phyloP scores from a whole-genome alignment of 2,113 vertebrate species.

The Muscicapa adusta region DNA sequence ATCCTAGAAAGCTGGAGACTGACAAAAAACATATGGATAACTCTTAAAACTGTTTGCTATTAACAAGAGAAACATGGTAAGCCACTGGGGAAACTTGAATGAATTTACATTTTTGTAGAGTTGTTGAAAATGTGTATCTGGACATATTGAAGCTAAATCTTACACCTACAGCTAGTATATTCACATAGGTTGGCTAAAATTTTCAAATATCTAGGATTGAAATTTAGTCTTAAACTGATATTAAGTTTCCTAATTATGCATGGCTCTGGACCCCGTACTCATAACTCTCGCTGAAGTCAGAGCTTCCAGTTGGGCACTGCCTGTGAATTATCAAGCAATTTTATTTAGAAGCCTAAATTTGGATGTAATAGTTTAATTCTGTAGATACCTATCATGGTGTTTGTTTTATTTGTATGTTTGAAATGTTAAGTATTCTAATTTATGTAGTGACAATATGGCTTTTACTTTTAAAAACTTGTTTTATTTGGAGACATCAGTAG shows the following conservation, averaged over 20 bases:
- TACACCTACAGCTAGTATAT: not conserved
- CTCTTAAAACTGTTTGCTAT: conserved; percentile 39
- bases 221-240: not conserved
- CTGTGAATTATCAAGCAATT: not conserved
- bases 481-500: not conserved
- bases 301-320: not conserved
- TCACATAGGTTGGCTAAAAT: not conserved
- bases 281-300: not conserved
- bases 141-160: not conserved
- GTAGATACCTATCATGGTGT: not conserved
- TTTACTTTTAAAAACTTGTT: not conserved
- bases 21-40: conserved; percentile 50
- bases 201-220: not conserved
- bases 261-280: not conserved
- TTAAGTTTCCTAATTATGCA: not conserved
- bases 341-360: not conserved
- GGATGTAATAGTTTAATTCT: not conserved
- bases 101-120: conserved; percentile 29
- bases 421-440: not conserved
- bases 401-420: not conserved
- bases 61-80: conserved; percentile 47
- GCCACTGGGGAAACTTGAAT: not conserved
- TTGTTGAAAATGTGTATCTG: not conserved
- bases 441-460: not conserved
- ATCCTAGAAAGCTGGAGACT: conserved; percentile 61